Conservation (phyloP, 2,888 invertebrate species). For the Apodemia zela region DNA sequence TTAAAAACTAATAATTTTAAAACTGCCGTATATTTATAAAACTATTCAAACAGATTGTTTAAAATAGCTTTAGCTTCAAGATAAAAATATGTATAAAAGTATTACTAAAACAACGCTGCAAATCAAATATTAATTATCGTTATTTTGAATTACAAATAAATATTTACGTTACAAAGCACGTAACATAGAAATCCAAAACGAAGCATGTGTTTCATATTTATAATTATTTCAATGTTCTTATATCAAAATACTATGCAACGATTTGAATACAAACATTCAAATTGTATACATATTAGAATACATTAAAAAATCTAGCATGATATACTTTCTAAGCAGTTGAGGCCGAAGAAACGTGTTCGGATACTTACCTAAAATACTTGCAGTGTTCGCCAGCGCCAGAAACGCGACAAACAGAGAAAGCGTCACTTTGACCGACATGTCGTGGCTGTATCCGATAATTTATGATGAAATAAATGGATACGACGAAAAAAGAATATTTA, state of each 20-base stretch:
- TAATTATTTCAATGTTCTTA: too few relatives aligned
- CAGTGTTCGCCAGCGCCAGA: constrained; percentile 51
- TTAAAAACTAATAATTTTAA: too few relatives aligned
- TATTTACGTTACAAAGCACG: too few relatives aligned
- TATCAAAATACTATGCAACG: neutral
- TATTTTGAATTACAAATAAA: too few relatives aligned
- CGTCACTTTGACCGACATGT: constrained; percentile 63
- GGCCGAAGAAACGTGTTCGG: neutral
- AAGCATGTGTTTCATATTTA: too few relatives aligned
- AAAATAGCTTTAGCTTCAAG: too few relatives aligned
- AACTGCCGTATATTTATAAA: too few relatives aligned
- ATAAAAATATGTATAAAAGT: too few relatives aligned
- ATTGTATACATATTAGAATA: neutral
- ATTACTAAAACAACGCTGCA: too few relatives aligned
- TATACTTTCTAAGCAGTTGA: constrained; percentile 9
- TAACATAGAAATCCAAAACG: too few relatives aligned
- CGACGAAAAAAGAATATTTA: constrained; percentile 44
- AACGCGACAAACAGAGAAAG: constrained; percentile 53
- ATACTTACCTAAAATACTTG: constrained; percentile 72
- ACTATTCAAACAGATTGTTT: too few relatives aligned
- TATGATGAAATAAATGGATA: constrained; percentile 12
- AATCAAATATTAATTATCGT: too few relatives aligned
- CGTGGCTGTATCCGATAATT: neutral
- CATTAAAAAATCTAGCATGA: neutral
- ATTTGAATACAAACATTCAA: neutral